These are phyloP conservation scores for Plectropomus leopardus DNA, from an alignment of 2,113 vertebrate species.

Conservation along the genomic window DNA sequence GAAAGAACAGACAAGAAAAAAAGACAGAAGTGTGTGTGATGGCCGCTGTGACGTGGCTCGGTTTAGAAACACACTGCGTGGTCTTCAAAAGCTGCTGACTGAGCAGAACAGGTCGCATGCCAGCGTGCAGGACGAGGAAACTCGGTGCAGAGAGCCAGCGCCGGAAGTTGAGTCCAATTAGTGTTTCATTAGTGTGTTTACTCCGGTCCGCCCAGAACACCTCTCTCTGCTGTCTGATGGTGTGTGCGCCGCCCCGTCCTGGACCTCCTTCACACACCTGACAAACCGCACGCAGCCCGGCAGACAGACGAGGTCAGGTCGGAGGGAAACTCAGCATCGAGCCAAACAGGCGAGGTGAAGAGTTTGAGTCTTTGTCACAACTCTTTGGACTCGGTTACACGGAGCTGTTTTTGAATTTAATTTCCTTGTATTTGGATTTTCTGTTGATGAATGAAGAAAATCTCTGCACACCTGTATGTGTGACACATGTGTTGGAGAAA, in stretches of 20 bases:
- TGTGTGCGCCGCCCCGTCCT: conserved; percentile 37
- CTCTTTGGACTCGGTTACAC: neutral
- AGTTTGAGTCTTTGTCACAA: conserved; percentile 3
- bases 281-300: conserved; percentile 32
- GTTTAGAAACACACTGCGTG: conserved; percentile 2
- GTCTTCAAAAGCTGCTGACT: conserved; percentile 38
- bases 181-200: conserved; percentile 76
- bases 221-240: conserved; percentile 47
- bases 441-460: conserved; percentile 3
- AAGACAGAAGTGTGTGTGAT: conserved; percentile 3
- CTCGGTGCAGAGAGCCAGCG: conserved; percentile 41
- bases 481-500: too few species aligned
- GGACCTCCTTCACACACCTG: conserved; percentile 58
- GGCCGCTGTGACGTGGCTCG: neutral
- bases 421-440: conserved; percentile 21
- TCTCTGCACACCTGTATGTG: too few species aligned
- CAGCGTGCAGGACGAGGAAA: conserved; percentile 45
- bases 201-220: conserved; percentile 58
- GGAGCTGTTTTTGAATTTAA: neutral
- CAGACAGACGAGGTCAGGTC: conserved; percentile 24
- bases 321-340: too few species aligned
- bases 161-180: conserved; percentile 70
- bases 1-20: conserved; percentile 54
- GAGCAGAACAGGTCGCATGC: conserved; percentile 40
- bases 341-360: neutral